Evolutionary conservation across 2,888 invertebrate genomes (phyloP).

Genomic region (Synanthedon formicaeformis): DNA sequence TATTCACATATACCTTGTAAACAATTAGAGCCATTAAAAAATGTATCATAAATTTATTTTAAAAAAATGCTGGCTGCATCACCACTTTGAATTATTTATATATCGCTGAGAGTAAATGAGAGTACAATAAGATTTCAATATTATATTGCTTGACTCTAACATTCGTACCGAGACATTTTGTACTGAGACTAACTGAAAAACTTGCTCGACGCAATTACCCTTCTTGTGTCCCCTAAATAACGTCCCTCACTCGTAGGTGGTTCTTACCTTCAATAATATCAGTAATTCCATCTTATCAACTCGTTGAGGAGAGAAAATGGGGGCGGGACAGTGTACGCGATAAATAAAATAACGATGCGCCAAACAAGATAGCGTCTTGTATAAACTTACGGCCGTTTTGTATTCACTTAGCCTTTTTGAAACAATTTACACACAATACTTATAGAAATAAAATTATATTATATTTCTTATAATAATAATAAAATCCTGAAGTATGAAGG

Average conservation of each 20-base stretch:
- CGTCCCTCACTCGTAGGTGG: constrained; percentile 27
- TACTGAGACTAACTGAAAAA: not conserved
- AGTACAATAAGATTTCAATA: too few relatives aligned
- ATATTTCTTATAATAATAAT: too few relatives aligned
- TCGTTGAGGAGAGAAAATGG: constrained; percentile 35
- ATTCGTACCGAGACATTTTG: too few relatives aligned
- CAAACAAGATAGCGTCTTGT: constrained; percentile 10
- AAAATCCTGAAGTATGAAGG: too few relatives aligned
- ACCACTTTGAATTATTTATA: too few relatives aligned
- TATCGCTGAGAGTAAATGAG: too few relatives aligned
- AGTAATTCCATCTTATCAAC: constrained; percentile 47
- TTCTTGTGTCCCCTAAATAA: constrained; percentile 11
- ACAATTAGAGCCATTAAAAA: too few relatives aligned
- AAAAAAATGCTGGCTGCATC: too few relatives aligned
- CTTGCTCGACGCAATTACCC: not conserved
- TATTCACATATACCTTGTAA: too few relatives aligned
- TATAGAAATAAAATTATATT: too few relatives aligned
- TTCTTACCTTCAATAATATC: constrained; percentile 40
- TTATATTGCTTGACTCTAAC: too few relatives aligned
- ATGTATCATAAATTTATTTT: too few relatives aligned
- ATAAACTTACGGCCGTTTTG: constrained; percentile 10
- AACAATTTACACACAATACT: not conserved
- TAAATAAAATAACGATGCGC: constrained; percentile 28
- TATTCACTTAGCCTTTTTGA: constrained; percentile 14
- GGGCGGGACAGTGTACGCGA: constrained; percentile 22